Evolutionary conservation across 2,797 vertebrate species (phyloP).

Genomic region (Aselliscus stoliczkanus): DNA sequence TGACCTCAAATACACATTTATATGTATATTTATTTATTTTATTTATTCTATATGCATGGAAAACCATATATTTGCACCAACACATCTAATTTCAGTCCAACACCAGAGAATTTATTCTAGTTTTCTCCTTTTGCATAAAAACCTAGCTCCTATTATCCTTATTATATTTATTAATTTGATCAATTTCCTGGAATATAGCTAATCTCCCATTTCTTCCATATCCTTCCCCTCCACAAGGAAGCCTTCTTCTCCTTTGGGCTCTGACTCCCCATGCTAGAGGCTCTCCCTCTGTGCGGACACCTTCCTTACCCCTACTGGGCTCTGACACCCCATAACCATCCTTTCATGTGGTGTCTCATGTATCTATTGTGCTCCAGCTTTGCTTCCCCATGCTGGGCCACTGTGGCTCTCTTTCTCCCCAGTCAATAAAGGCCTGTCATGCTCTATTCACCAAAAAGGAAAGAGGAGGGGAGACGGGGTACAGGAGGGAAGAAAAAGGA

Average conservation of each 20-base stretch:
- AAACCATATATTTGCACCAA: not conserved
- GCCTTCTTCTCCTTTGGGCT: not conserved
- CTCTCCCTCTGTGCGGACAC: not conserved
- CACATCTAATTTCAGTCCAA: not conserved
- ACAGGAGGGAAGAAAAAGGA: rapidly evolving
- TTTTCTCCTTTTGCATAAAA: not conserved
- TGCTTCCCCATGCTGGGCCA: not conserved
- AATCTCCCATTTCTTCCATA: not conserved
- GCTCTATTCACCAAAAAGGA: not conserved
- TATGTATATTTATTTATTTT: not conserved
- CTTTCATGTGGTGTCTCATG: not conserved
- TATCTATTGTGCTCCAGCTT: not conserved
- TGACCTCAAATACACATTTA: too few species aligned
- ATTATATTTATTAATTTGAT: not conserved
- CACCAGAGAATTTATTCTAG: not conserved
- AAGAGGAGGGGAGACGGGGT: not conserved
- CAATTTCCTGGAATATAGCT: not conserved
- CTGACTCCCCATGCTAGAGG: not conserved
- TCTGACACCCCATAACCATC: not conserved
- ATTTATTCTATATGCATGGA: not conserved
- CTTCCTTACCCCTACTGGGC: not conserved
- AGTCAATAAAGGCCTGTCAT: rapidly evolving
- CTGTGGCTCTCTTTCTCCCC: not conserved
- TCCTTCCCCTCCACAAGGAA: not conserved
- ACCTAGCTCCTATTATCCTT: not conserved